Evolutionary conservation across 1,140 invertebrate species (phyloP).

Genomic region (Radopholus similis): DNA sequence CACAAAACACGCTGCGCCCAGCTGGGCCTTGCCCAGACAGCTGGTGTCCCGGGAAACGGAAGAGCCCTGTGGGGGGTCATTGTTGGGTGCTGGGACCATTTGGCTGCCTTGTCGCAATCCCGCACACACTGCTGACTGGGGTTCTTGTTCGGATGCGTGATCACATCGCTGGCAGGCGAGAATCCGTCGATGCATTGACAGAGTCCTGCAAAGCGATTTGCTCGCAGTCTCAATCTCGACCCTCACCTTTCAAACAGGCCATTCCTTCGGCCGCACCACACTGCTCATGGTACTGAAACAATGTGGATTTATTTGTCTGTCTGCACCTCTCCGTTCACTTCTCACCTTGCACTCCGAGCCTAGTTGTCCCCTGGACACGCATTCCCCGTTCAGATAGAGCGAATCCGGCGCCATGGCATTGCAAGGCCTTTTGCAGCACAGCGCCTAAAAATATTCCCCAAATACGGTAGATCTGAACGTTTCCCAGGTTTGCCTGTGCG

Average conservation of each 20-base stretch:
- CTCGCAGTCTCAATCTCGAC: conserved; percentile 6
- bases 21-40: conserved; percentile 43
- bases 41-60: conserved; percentile 51
- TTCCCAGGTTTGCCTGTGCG: conserved; percentile 23
- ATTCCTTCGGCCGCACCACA: conserved; percentile 59
- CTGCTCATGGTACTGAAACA: conserved; percentile 47
- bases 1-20: conserved; percentile 55
- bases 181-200: conserved; percentile 50
- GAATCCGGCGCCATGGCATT: conserved; percentile 59
- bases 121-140: conserved; percentile 52
- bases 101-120: conserved; percentile 50
- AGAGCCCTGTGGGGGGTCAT: no score
- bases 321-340: not conserved
- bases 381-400: conserved; percentile 56
- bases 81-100: no score
- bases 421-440: conserved; percentile 58
- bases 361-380: conserved; percentile 57
- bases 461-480: not conserved
- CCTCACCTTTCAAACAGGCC: conserved; percentile 52
- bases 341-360: conserved; percentile 39
- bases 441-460: conserved; percentile 40
- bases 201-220: conserved; percentile 26
- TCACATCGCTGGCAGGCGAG: conserved; percentile 48
- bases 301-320: not conserved
- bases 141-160: conserved; percentile 56